Evolutionary conservation across 2,113 vertebrate species (phyloP).

Genomic region (Trichomycterus rosablanca): DNA sequence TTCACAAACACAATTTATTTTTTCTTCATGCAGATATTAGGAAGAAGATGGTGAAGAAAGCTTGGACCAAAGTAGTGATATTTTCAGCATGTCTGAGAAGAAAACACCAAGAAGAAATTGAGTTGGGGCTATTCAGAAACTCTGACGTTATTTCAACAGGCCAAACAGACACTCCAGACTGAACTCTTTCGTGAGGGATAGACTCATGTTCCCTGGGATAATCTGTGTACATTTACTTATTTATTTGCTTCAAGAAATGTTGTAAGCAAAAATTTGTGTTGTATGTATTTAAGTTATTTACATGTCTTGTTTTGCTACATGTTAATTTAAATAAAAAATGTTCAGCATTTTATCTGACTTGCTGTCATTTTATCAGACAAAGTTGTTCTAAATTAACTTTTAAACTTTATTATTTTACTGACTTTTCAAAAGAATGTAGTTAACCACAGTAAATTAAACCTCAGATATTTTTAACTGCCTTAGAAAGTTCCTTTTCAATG

Average conservation of each 20-base stretch:
- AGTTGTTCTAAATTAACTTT: not conserved
- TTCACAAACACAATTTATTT: not conserved
- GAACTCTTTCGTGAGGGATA: slow-evolving; percentile 58
- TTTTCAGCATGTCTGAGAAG: slow-evolving; percentile 57
- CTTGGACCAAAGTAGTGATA: slow-evolving; percentile 64
- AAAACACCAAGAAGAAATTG: slow-evolving; percentile 56
- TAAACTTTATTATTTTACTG: slow-evolving; percentile 1
- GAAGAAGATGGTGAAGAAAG: slow-evolving; percentile 52
- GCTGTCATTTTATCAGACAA: not conserved
- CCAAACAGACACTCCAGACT: slow-evolving; percentile 55
- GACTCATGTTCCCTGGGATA: slow-evolving; percentile 40
- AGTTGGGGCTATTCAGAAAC: slow-evolving; percentile 33
- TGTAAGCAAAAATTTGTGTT: slow-evolving; percentile 37
- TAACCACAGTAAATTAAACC: not conserved
- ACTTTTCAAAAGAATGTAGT: not conserved
- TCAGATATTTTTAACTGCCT: not conserved
- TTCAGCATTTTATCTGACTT: slow-evolving; percentile 29
- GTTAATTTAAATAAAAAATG: slow-evolving; percentile 86
- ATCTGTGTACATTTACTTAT: slow-evolving; percentile 55
- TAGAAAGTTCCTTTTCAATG: slow-evolving; percentile 19
- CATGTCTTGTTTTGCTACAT: slow-evolving; percentile 64
- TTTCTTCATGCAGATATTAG: no score
- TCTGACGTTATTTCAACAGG: slow-evolving; percentile 38
- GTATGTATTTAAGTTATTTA: slow-evolving; percentile 81
- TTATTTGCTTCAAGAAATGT: slow-evolving; percentile 62